Evolutionary conservation across 2,888 invertebrate species (phyloP).

Genomic region (Caenorhabditis sp.): DNA sequence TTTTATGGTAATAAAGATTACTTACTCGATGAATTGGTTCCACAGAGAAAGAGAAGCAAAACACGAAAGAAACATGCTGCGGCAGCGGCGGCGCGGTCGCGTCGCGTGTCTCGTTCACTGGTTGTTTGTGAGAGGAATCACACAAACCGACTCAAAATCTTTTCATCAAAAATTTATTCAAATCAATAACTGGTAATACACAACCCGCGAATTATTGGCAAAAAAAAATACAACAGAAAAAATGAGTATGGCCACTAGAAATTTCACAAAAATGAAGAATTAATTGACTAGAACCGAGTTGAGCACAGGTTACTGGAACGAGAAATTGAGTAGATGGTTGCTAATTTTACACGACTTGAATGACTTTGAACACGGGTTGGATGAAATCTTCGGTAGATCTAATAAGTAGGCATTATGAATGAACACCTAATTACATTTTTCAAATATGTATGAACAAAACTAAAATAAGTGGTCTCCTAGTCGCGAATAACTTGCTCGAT

Average conservation of each 20-base stretch:
- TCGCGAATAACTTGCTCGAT: conserved; percentile 55
- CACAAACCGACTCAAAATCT: too few relatives aligned
- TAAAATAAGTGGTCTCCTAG: background rate
- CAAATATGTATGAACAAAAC: background rate
- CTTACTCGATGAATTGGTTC: background rate
- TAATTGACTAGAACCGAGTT: conserved; percentile 14
- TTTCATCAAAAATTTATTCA: too few relatives aligned
- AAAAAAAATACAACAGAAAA: too few relatives aligned
- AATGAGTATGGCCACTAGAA: too few relatives aligned
- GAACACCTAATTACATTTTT: background rate
- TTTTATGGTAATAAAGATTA: conserved; percentile 39
- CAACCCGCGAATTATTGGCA: conserved; percentile 22
- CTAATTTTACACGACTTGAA: background rate
- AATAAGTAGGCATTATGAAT: background rate
- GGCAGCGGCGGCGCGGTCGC: too few relatives aligned
- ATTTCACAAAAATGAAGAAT: conserved; percentile 2
- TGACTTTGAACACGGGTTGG: conserved; percentile 3
- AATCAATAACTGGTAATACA: too few relatives aligned
- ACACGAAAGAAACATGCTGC: too few relatives aligned
- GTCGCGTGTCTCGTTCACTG: too few relatives aligned
- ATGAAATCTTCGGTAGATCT: too few relatives aligned
- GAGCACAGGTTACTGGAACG: conserved; percentile 9
- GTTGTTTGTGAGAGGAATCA: too few relatives aligned
- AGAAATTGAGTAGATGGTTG: background rate
- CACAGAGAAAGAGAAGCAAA: too few relatives aligned